Conservation (phyloP, 1,140 invertebrate species). For the Drosophila bipectinata region DNA sequence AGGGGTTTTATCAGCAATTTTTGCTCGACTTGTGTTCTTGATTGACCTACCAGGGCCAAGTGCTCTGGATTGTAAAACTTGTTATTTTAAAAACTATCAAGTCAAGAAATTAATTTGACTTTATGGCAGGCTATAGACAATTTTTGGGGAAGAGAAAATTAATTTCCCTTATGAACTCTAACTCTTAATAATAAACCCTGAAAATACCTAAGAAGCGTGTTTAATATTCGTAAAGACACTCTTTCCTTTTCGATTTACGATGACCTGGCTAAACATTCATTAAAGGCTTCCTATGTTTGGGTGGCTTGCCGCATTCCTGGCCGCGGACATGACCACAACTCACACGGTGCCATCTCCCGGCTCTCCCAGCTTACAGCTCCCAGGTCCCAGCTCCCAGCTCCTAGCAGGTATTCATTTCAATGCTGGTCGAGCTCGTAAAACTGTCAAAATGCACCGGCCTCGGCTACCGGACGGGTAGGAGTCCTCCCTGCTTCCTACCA, state of each 20-base stretch:
- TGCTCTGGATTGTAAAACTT: neutral
- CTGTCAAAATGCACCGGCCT: conserved; percentile 81
- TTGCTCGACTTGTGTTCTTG: conserved; percentile 17
- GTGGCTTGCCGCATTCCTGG: conserved; percentile 68
- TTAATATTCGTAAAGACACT: conserved; percentile 16
- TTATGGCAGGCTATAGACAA: too few species aligned
- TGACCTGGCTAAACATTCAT: conserved; percentile 63
- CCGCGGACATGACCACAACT: conserved; percentile 73
- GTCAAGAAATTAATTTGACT: too few species aligned
- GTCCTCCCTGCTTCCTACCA: neutral
- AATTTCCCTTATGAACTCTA: too few species aligned
- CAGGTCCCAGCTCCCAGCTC: conserved; percentile 6
- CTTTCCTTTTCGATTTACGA: conserved; percentile 57
- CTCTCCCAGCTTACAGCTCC: conserved; percentile 1
- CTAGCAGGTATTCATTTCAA: conserved; percentile 77
- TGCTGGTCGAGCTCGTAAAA: conserved; percentile 76
- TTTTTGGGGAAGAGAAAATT: too few species aligned
- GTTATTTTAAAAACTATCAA: too few species aligned
- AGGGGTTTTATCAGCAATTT: conserved; percentile 43
- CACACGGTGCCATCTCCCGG: conserved; percentile 42
- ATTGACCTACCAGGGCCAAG: neutral
- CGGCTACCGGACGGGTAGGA: conserved; percentile 63
- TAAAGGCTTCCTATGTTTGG: conserved; percentile 76
- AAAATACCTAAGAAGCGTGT: neutral
- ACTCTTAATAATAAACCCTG: neutral